Evolutionary conservation across 2,888 invertebrate genomes (phyloP).

Genomic region (Pogonocherus hispidulus): DNA sequence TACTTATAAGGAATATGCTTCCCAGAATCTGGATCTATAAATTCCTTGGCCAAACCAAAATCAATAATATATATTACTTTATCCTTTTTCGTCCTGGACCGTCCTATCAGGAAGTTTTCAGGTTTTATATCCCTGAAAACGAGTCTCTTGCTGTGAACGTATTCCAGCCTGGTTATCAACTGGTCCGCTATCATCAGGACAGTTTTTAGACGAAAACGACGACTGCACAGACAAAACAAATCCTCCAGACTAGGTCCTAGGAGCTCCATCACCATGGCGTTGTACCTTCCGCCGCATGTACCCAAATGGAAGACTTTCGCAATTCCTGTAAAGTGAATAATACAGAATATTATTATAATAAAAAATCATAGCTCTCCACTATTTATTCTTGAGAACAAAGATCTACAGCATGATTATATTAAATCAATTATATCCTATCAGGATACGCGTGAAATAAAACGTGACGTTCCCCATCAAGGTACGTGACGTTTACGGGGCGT

Average conservation of each 20-base stretch:
- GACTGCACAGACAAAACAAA: constrained; percentile 79
- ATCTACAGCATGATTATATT: no score
- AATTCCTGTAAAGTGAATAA: constrained; percentile 68
- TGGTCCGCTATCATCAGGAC: constrained; percentile 82
- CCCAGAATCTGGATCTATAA: constrained; percentile 99
- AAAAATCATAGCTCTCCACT: no score
- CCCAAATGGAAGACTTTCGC: constrained; percentile 83
- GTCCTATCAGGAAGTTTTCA: constrained; percentile 99
- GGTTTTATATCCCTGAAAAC: constrained; percentile 99
- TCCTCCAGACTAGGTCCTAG: constrained; percentile 82
- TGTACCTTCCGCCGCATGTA: constrained; percentile 79
- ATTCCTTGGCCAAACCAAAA: constrained; percentile 99
- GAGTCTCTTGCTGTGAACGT: constrained; percentile 98
- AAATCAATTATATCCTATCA: no score
- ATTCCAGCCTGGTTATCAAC: constrained; percentile 95
- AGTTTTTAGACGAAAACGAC: constrained; percentile 80
- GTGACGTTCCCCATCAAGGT: no score
- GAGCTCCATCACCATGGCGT: constrained; percentile 82
- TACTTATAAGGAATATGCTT: constrained; percentile 97
- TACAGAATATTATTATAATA: background rate
- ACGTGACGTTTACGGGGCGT: no score
- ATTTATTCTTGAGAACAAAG: no score
- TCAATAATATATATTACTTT: constrained; percentile 99
- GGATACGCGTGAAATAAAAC: no score
- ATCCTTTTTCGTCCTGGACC: constrained; percentile 96